Evolutionary conservation across 2,797 vertebrate species (phyloP).

Genomic region (Gymnopithys bicolor): DNA sequence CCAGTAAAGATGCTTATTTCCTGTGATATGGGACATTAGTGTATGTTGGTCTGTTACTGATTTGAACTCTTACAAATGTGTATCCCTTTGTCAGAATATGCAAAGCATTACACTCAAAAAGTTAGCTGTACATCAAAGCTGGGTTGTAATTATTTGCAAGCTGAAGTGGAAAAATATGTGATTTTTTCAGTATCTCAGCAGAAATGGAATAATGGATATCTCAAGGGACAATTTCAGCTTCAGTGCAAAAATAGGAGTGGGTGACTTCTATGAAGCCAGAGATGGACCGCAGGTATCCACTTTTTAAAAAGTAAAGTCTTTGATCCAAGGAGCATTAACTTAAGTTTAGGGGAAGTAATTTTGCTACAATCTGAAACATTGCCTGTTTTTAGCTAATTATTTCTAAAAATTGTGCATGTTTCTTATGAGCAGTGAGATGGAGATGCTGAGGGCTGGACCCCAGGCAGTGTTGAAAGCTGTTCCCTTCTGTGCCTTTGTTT

Average conservation of each 20-base stretch:
- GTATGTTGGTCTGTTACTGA: slow-evolving; percentile 45
- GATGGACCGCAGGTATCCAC: slow-evolving; percentile 90
- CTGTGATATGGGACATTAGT: slow-evolving; percentile 61
- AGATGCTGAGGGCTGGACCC: background rate
- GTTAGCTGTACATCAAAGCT: slow-evolving; percentile 78
- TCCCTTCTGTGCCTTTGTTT: background rate
- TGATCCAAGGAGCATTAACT: slow-evolving; percentile 76
- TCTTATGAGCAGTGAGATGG: slow-evolving; percentile 22
- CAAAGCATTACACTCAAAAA: slow-evolving; percentile 70
- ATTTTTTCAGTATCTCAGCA: slow-evolving; percentile 94
- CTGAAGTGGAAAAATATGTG: slow-evolving; percentile 87
- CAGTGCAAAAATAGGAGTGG: slow-evolving; percentile 96
- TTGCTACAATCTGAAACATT: slow-evolving; percentile 64
- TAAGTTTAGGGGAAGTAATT: slow-evolving; percentile 73
- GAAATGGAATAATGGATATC: slow-evolving; percentile 94
- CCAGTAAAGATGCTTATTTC: slow-evolving; percentile 62
- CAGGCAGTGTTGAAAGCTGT: background rate
- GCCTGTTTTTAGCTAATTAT: slow-evolving; percentile 60
- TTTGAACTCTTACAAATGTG: slow-evolving; percentile 58
- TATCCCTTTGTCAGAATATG: slow-evolving; percentile 66
- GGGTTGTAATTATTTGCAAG: slow-evolving; percentile 81
- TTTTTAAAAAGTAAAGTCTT: slow-evolving; percentile 82
- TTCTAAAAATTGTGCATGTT: slow-evolving; percentile 14
- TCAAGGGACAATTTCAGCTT: slow-evolving; percentile 98
- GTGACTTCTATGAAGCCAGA: slow-evolving; percentile 98